Conservation (phyloP, 1,140 invertebrate species). For the Cyclina sinensis region DNA sequence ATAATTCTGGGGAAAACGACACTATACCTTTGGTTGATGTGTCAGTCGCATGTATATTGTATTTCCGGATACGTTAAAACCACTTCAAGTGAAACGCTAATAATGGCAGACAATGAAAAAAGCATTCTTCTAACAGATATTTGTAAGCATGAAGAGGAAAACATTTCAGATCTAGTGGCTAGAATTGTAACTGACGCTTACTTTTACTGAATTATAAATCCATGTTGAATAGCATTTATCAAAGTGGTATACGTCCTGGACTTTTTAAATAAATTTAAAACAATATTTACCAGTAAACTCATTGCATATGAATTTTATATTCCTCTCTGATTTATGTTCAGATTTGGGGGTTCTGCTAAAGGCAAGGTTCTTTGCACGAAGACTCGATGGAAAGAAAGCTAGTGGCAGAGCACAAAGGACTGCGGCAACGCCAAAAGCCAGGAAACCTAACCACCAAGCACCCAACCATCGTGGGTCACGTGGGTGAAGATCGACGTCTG, state of each 20-base stretch:
- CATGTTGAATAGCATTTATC: neutral
- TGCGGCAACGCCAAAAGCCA: conserved; percentile 80
- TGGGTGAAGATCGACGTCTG: conserved; percentile 67
- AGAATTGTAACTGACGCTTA: neutral
- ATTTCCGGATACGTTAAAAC: too few species aligned
- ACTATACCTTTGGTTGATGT: too few species aligned
- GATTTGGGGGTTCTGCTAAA: neutral
- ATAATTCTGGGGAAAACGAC: too few species aligned
- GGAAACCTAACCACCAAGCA: conserved; percentile 88
- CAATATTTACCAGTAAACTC: neutral
- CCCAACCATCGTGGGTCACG: conserved; percentile 87
- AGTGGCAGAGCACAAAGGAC: conserved; percentile 86
- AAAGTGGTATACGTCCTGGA: neutral
- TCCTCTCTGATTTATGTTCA: neutral
- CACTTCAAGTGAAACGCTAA: too few species aligned
- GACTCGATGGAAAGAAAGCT: conserved; percentile 86
- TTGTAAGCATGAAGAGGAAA: too few species aligned
- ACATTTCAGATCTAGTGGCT: too few species aligned
- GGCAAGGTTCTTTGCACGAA: neutral
- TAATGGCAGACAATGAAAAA: too few species aligned
- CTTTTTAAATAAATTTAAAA: neutral
- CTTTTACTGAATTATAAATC: neutral
- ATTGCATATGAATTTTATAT: neutral
- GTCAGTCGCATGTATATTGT: too few species aligned
- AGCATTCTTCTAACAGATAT: too few species aligned